A percentile compares a stretch with the other conserved stretches of the same genome.
phyloP scores from a whole-genome alignment of 2,888 invertebrate species.

The Oscheius sp. region DNA sequence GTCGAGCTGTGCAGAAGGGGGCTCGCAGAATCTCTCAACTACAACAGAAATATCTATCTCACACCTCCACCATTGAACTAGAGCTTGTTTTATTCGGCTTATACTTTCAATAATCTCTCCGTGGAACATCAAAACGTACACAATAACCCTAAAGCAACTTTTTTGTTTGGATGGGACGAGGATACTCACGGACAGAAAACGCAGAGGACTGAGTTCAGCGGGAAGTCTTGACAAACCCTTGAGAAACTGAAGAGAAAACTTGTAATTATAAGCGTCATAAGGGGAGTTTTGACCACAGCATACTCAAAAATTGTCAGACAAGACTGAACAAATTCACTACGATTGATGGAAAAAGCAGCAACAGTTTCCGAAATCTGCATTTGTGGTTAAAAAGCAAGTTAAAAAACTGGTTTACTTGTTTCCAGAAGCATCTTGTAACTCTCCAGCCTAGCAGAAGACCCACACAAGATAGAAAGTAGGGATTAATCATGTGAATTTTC shows the following conservation, averaged over 20 bases:
- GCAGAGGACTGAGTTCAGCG: conserved; percentile 83
- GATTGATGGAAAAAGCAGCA: conserved; percentile 39
- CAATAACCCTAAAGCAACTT: conserved; percentile 68
- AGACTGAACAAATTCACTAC: conserved; percentile 42
- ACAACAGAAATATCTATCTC: conserved; percentile 35
- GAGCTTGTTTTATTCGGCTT: conserved; percentile 4
- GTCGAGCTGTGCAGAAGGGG: conserved; percentile 51
- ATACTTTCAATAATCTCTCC: conserved; percentile 39
- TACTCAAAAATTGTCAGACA: conserved; percentile 51
- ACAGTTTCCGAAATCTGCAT: conserved; percentile 55
- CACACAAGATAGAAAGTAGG: conserved; percentile 85
- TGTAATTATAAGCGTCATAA: conserved; percentile 63
- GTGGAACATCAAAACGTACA: conserved; percentile 65
- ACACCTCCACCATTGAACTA: conserved; percentile 29
- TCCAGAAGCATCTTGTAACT: conserved; percentile 77
- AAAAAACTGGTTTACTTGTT: conserved; percentile 71
- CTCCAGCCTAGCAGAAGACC: conserved; percentile 83
- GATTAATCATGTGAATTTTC: conserved; percentile 94
- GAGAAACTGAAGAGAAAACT: conserved; percentile 66
- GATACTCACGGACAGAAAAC: conserved; percentile 87
- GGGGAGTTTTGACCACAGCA: conserved; percentile 64
- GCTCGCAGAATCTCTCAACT: conserved; percentile 39
- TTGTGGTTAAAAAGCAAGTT: neutral
- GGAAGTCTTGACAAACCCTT: conserved; percentile 81
- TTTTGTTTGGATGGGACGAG: neutral